Evolutionary conservation across 1,140 invertebrate genomes (phyloP).

Genomic region (Eumeta japonica): DNA sequence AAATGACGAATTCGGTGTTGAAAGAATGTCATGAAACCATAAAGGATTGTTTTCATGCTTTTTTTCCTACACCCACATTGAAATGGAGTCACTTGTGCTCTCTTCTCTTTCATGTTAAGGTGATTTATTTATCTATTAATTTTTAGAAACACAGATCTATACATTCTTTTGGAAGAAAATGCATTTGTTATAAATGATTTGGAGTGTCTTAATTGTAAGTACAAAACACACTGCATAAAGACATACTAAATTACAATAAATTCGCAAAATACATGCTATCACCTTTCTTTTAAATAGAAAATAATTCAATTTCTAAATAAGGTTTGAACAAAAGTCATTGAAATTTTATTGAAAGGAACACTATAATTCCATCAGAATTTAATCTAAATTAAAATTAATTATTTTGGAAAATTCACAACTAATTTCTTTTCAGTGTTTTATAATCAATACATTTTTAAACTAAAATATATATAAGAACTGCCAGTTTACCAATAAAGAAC

Average conservation of each 20-base stretch:
- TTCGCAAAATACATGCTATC: too few species aligned
- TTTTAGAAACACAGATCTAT: neutral
- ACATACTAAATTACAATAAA: too few species aligned
- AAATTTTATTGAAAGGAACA: too few species aligned
- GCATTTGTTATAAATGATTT: neutral
- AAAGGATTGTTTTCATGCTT: slow-evolving; percentile 90
- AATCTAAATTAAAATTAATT: too few species aligned
- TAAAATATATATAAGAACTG: too few species aligned
- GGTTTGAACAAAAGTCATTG: too few species aligned
- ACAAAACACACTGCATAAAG: too few species aligned
- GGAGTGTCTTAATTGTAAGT: neutral
- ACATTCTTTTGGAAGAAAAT: neutral
- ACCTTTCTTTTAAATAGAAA: too few species aligned
- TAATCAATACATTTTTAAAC: too few species aligned
- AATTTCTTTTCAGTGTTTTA: too few species aligned
- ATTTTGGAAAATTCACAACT: too few species aligned
- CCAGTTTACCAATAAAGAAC: neutral
- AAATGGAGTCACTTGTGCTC: slow-evolving; percentile 93
- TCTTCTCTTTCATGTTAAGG: slow-evolving; percentile 76
- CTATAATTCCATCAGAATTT: too few species aligned
- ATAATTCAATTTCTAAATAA: neutral
- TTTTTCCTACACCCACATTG: slow-evolving; percentile 89
- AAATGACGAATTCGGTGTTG: slow-evolving; percentile 70
- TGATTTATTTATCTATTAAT: slow-evolving; percentile 35
- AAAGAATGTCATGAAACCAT: slow-evolving; percentile 90